Base-by-base conservation (phyloP, 2,797 vertebrate genomes). In the Acanthopagrus latus region DNA sequence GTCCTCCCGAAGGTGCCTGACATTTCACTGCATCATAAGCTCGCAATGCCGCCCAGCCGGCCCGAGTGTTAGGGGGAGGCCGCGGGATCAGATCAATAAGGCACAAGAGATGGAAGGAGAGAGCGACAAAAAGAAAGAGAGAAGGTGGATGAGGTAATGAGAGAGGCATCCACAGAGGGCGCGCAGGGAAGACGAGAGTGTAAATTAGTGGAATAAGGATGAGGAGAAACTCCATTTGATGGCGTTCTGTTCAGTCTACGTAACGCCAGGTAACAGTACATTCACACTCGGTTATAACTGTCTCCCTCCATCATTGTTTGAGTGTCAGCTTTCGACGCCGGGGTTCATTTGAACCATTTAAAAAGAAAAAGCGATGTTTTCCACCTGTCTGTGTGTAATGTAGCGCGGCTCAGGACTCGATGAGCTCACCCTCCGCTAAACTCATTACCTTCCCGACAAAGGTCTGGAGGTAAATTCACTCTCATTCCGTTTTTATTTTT, bases 21-120 rank as follows among this genome's bases (percentile, higher is more conserved):
- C 86, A 90, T 91, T 91, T 91, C 80, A 71, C 82, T 78, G 86
- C 82, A 83, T 87, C 82, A 82, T 86, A 72, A 90, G 84, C 83
- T 56, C 20, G 65, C 47, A 55, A 71, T 54, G 64, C 80, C 2
- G 38, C 74, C 84, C 64, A 78, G 82, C 74, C 62, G 64, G 76
- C 64, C 83, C 55, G 70, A 71, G 74, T 64, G 74, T 82, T 76
- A 54, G 43, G 21, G 20, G 55, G 10, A 62, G 54, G 65, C 65
- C 62, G 23, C 48, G 71, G 82, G 66, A 86, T 81, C 74, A 66
- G 84, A 89, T 90, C 86, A 89, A 84, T 88, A 75, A 43, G 43
- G 83, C 58, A 81, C 74, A 79, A 58, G 62, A 71, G 72, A 80
- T 5, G 67, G 57, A 81, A 58, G 55, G 54, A 72, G 7, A n/a